Evolutionary conservation across 2,888 invertebrate species (phyloP), one percentile per base, ranked within the genome.

Genomic region (Amblyjoppa fuscipennis): DNA sequence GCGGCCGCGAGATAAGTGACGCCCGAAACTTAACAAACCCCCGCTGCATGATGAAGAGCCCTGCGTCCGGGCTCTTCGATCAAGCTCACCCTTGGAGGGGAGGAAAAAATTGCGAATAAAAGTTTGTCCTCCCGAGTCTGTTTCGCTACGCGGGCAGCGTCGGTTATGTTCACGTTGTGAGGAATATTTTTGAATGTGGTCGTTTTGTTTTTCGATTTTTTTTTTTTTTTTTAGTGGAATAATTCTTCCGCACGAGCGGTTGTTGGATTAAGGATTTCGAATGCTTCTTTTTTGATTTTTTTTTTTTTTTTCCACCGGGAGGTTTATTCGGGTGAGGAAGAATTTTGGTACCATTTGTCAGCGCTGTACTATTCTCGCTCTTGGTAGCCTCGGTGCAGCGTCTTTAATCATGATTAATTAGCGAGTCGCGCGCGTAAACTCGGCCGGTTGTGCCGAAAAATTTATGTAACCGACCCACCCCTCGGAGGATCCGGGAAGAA

Each of bases 1-100:
- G 81, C 80, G 84, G 81, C 81, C 81, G 85, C 71, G 89, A 93
- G 93, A 93, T 93, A 93, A 93, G 91, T 92, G 92, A 91, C 91
- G 91, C 92, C 90, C 91, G 85, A 91, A 93, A 93, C 90, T 93
- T 92, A 91, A 93, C 93, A 89, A 92, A 91, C 85, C 85, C 53
- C 73, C 81, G 69, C 77, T 34, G 73, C 83, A 86, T 83, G 86
- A 86, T 83, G 74, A 86, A 86, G 79, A 80, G 74, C 73, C 80
- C 77, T 13, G 68, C 61, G 73, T 28, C 53, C 53, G 69, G 16
- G 80, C 16, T 83, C 41, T 77, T 81, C 85, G 86, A 86, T 86
- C 86, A 83, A 83, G 70, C 25, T 76, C 64, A 51, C 64, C 77
- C 83, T 69, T 64, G 73, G 66, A 25, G 61, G 28, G n/a, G 61